Evolutionary conservation across 2,797 vertebrate genomes (phyloP).

Genomic region (Lepilemur ruficaudatus): DNA sequence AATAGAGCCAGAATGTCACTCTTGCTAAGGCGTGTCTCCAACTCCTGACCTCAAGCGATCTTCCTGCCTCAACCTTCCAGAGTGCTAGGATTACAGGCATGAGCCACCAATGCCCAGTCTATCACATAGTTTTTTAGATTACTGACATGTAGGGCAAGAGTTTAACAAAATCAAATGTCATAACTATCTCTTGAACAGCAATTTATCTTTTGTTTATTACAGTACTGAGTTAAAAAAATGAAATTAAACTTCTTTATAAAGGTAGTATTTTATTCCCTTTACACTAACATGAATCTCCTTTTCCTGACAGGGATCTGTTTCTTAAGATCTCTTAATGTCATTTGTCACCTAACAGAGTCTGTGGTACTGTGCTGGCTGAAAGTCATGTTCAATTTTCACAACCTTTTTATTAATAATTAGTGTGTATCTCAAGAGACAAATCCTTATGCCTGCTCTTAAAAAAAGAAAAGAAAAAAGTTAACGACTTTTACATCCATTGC

Average conservation of each 20-base stretch:
- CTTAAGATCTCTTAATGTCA: constrained; percentile 68
- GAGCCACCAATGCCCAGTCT: too few species aligned
- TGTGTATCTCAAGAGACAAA: constrained; percentile 59
- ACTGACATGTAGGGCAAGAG: background rate
- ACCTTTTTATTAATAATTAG: constrained; percentile 65
- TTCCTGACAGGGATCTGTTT: constrained; percentile 20
- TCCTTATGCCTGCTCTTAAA: constrained; percentile 9
- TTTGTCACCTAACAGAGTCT: constrained; percentile 65
- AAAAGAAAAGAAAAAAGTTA: constrained; percentile 20
- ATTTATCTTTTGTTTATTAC: background rate
- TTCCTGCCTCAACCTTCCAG: too few species aligned
- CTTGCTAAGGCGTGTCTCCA: too few species aligned
- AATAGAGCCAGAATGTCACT: too few species aligned
- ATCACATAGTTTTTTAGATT: background rate
- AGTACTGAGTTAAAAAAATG: background rate
- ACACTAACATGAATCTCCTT: background rate
- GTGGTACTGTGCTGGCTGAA: constrained; percentile 41
- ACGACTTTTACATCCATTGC: constrained; percentile 57
- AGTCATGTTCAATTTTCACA: constrained; percentile 73
- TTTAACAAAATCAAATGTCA: background rate
- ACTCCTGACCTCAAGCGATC: too few species aligned
- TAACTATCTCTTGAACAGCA: background rate
- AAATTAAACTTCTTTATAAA: constrained; percentile 30
- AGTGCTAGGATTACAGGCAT: too few species aligned
- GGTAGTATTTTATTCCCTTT: constrained; percentile 39